phyloP scores from a whole-genome alignment of 2,113 vertebrate species.

The Corythaeola cristata region DNA sequence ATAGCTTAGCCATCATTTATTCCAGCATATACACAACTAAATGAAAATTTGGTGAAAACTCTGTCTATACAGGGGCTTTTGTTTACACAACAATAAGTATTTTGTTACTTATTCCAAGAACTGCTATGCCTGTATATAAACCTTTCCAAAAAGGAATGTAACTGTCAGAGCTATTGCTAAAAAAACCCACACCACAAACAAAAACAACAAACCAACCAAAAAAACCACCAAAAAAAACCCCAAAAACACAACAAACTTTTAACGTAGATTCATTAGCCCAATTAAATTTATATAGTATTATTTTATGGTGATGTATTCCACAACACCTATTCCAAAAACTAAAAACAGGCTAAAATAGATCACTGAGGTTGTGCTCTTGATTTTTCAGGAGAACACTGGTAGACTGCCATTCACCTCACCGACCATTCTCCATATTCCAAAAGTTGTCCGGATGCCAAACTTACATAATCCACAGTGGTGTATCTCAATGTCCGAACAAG shows the following conservation, averaged over 20 bases:
- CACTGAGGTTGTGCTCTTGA: not conserved
- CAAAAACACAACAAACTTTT: not conserved
- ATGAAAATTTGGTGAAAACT: not conserved
- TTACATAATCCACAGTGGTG: not conserved
- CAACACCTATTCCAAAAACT: not conserved
- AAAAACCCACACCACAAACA: not conserved
- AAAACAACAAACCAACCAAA: not conserved
- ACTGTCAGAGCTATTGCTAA: not conserved
- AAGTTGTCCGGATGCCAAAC: not conserved
- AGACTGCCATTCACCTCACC: not conserved
- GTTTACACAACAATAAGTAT: not conserved
- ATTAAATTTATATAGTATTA: not conserved
- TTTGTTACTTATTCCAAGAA: not conserved
- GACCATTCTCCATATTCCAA: not conserved
- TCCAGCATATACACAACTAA: not conserved
- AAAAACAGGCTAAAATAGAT: not conserved
- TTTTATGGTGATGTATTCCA: not conserved
- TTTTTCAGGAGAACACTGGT: not conserved
- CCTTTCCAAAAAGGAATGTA: fast-evolving
- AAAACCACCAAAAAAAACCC: no score
- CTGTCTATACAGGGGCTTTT: not conserved
- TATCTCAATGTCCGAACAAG: not conserved
- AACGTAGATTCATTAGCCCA: not conserved
- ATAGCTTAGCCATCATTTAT: not conserved
- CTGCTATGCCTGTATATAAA: not conserved